Percentiles rank a stretch among this genome's conserved stretches.
Evolutionary conservation across 2,113 vertebrate genomes (phyloP).

Genomic region (Atlantisia rogersi): DNA sequence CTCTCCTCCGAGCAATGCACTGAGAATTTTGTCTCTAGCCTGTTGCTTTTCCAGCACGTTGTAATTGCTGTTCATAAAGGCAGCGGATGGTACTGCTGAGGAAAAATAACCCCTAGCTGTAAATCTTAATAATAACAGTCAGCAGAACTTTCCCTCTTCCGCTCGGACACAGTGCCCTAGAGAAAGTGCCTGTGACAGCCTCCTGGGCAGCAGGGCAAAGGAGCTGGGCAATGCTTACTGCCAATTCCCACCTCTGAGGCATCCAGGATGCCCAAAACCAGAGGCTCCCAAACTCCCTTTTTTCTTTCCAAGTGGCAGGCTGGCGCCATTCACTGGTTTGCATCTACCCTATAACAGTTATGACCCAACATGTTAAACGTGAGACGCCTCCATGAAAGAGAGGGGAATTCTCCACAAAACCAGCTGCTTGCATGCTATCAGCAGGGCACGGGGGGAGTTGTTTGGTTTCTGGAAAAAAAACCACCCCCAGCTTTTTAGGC

Average conservation of each 20-base stretch:
- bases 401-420: background rate
- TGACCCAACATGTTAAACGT: accelerated
- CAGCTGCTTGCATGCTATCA: background rate
- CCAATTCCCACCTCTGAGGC: background rate
- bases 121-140: slow-evolving; percentile 61
- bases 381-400: accelerated
- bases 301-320: too few relatives aligned
- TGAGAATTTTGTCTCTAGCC: background rate
- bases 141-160: slow-evolving; percentile 30
- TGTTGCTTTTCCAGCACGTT: slow-evolving; percentile 46
- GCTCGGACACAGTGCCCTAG: background rate
- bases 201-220: background rate
- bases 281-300: background rate
- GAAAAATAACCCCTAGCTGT: slow-evolving; percentile 61
- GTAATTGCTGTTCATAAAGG: slow-evolving; percentile 64
- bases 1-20: background rate
- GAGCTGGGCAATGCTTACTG: background rate
- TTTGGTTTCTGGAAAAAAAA: background rate
- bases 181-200: background rate
- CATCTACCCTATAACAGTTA: background rate
- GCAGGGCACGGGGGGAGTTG: accelerated
- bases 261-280: background rate
- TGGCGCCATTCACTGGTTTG: accelerated
- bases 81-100: slow-evolving; percentile 32
- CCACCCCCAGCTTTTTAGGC: background rate